Evolutionary conservation across 2,888 invertebrate species (phyloP), one percentile per base, ranked within the genome.

Genomic region (Drosophila emarginata): DNA sequence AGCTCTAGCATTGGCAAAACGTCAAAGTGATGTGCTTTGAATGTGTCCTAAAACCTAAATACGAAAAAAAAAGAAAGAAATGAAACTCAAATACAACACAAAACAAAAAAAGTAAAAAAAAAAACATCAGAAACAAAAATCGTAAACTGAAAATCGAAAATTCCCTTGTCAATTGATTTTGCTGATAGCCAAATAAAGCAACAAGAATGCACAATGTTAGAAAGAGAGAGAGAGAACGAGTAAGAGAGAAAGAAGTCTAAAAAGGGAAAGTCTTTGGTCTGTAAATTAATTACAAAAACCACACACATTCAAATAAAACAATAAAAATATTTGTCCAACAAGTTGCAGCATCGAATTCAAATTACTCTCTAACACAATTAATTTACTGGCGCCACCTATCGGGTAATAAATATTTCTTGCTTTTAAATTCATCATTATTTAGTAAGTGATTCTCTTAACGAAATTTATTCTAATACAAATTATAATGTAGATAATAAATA

Each of bases 1-100:
- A 45, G 51, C 21, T 18, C 18, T 11, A 78, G 72, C 78, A 78
- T 23, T 74, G 74, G 78, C 78, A 57, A 78, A 74, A 78, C 79
- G 80, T 81, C 80, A 81, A 80, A 76, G 81, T 81, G 80, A 74
- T 79, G 73, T 74, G 81, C 78, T 70, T 76, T 81, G 81, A 81
- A 81, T 81, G 79, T 76, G 69, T 77, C 83, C 83, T 79, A 83
- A 83, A 83, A 83, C 83, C 83, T 83, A 83, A 83, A 83, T 81
- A 83, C 83, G 76, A 75, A 50, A 32, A 39, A 53, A 51, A 14
- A 15, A 26, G 18, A 56, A 54, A 54, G 14, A 32, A 15, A 45
- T 5, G 11, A 45, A 45, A 32, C 32, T 32, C 32, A 32, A 32
- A 32, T 32, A 32, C 32, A 32, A 32, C 32, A 26, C 5, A 32